Evolutionary conservation across 2,113 vertebrate genomes (phyloP).

Genomic region (Oenanthe oenanthe): DNA sequence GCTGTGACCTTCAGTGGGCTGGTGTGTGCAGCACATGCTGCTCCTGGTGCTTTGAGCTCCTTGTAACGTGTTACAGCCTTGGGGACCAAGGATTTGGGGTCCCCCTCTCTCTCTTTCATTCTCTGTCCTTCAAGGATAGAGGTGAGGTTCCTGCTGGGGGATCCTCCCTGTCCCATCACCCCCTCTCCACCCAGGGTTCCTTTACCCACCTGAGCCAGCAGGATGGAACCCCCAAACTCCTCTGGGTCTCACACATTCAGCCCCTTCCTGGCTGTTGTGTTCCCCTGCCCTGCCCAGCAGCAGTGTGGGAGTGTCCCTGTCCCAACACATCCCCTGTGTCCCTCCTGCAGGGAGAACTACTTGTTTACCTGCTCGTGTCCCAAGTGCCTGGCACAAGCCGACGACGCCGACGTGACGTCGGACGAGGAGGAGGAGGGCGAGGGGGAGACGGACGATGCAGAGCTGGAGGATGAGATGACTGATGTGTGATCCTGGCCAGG

Average conservation of each 20-base stretch:
- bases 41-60: not conserved
- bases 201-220: not conserved
- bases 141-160: not conserved
- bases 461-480: conserved; percentile 97
- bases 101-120: not conserved
- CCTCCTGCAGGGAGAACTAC: conserved; percentile 91
- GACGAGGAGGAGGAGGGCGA: conserved; percentile 92
- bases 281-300: not conserved
- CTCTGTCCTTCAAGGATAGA: not conserved
- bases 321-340: not conserved
- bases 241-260: rapidly evolving
- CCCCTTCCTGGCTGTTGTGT: not conserved
- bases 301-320: not conserved
- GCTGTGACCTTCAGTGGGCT: not conserved
- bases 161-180: not conserved
- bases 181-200: not conserved
- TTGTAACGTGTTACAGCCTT: not conserved
- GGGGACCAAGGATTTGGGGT: not conserved
- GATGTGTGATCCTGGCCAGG: conserved; percentile 82
- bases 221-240: not conserved
- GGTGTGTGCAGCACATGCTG: rapidly evolving
- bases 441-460: conserved; percentile 89
- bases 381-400: conserved; percentile 90
- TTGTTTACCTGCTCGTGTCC: conserved; percentile 94
- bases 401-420: conserved; percentile 90